Evolutionary conservation across 2,797 vertebrate genomes (phyloP), one percentile per base, ranked within the genome.

Genomic region (Clamator glandarius): DNA sequence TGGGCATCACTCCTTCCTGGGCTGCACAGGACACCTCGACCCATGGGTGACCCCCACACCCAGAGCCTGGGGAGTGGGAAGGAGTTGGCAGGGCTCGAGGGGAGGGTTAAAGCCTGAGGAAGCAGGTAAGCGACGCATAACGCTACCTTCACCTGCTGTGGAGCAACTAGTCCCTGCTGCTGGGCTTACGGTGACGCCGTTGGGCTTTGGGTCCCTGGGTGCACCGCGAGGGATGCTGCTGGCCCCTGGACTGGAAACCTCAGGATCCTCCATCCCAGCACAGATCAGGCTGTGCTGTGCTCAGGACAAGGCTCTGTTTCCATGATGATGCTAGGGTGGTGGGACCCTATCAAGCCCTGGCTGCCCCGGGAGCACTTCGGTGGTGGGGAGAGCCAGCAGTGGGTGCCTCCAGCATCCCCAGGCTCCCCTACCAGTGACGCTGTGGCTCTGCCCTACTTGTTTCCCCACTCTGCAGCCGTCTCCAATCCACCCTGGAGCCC

Each of bases 361-460:
- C n/a, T 77, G 77, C 46, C 41, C 50, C 24, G 50, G 52, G 59
- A 82, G 35, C 82, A 73, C 7, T 55, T 19, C 5, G 42, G 48
- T 57, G 24, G 15, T 8, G 51, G 57, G 9, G 31, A 66, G 57
- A 48, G 35, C n/a, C 42, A 64, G 28, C 62, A 28, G 12, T 7
- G 84, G 36, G 55, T 86, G 59, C 28, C 62, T 36, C 41, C 69
- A 88, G 58, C 69, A 78, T 63, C 39, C 75, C 6, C 90, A 58
- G 48, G 19, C 46, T 89, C 54, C 58, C 64, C 55, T 64, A 51
- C 23, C 85, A 84, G 50, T 0, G 5, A 28, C 7, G n/a, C 83
- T 3, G 1, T 52, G 44, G 41, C 84, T 93, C 76, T 94, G 81
- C 69, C 92, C 89, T 90, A 74, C 64, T 92, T 88, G 35, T 85